Percentiles rank a stretch among this genome's conserved stretches.
Conservation (phyloP, 2,797 vertebrate genomes). For the Antennarius maculatus region DNA sequence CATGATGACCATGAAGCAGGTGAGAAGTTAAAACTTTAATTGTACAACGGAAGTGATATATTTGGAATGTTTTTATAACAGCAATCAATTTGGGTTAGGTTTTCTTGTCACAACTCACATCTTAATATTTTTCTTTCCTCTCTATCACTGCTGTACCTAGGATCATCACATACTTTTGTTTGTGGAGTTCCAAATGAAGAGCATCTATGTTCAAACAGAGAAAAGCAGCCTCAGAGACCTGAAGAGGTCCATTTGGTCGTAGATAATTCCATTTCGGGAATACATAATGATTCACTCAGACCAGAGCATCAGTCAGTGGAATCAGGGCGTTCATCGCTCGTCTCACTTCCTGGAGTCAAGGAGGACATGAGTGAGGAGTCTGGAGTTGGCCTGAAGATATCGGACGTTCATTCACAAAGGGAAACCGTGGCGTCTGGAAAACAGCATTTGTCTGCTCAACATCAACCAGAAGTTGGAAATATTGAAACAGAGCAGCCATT, state of each 20-base stretch:
- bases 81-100: neutral
- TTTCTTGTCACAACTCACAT: neutral
- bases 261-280: neutral
- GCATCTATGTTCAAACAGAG: constrained; percentile 11
- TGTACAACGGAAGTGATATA: neutral
- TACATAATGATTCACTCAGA: neutral
- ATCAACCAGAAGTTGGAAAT: neutral
- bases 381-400: constrained; percentile 10
- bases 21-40: constrained; percentile 31
- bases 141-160: constrained; percentile 17
- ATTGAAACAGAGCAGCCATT: constrained; percentile 5
- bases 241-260: neutral
- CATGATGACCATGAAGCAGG: constrained; percentile 44
- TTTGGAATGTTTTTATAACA: neutral
- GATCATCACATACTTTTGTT: constrained; percentile 1
- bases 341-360: constrained; percentile 27
- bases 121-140: neutral
- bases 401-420: constrained; percentile 4
- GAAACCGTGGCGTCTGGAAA: neutral
- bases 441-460: neutral
- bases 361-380: constrained; percentile 16
- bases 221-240: constrained; percentile 10
- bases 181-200: constrained; percentile 22
- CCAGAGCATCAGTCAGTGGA: constrained; percentile 20
- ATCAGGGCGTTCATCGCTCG: constrained; percentile 15